A percentile compares a stretch with the other conserved stretches of the same genome.
phyloP scores from a whole-genome alignment of 2,888 invertebrate genomes.

The Leptopilina syphax region DNA sequence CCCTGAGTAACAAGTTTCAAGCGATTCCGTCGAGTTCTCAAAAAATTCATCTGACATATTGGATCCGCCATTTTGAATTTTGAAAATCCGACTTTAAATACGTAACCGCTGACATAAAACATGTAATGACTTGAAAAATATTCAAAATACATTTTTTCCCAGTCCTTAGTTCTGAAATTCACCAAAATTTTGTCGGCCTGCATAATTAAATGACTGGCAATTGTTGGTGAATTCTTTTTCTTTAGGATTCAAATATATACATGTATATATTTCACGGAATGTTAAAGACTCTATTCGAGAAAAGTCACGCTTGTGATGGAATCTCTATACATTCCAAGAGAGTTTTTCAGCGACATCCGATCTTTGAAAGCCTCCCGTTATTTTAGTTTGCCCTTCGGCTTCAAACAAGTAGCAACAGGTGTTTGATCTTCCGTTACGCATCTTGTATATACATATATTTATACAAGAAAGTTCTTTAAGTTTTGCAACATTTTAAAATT shows the following conservation, averaged over 20 bases:
- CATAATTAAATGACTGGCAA: too few species aligned
- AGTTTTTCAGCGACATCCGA: constrained; percentile 39
- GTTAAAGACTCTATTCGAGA: constrained; percentile 23
- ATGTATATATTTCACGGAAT: constrained; percentile 1
- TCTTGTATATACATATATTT: background rate
- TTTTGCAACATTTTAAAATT: background rate
- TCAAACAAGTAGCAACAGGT: constrained; percentile 31
- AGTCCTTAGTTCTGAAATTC: too few species aligned
- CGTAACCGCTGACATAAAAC: too few species aligned
- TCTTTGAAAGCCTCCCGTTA: constrained; percentile 38
- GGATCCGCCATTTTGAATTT: too few species aligned
- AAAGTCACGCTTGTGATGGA: constrained; percentile 21
- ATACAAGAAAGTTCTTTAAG: background rate
- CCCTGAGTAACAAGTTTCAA: too few species aligned
- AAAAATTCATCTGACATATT: too few species aligned
- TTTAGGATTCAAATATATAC: background rate
- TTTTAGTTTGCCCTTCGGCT: constrained; percentile 39
- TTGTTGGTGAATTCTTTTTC: constrained; percentile 2
- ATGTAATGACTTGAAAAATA: too few species aligned
- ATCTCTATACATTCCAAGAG: constrained; percentile 31
- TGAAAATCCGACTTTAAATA: too few species aligned
- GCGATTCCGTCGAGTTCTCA: too few species aligned
- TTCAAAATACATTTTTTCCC: too few species aligned
- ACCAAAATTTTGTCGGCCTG: too few species aligned
- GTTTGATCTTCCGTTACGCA: constrained; percentile 31